These are phyloP conservation scores for Hirtodrosophila trivittata DNA, from an alignment of 2,888 invertebrate species.

Conservation along the genomic window DNA sequence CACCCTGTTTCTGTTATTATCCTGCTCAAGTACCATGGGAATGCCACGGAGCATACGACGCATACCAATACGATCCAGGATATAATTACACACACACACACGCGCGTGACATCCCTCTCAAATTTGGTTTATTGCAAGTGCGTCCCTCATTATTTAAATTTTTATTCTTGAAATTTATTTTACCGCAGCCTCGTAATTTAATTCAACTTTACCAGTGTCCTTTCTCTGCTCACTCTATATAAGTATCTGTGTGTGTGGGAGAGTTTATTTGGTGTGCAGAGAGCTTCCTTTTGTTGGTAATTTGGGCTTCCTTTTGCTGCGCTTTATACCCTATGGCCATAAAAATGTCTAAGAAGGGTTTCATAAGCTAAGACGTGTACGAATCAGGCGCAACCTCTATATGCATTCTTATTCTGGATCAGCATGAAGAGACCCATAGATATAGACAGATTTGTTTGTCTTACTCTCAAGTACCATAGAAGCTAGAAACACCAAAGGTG, in stretches of 20 bases:
- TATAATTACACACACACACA: background rate
- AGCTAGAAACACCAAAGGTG: no score
- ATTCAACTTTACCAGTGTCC: constrained; percentile 34
- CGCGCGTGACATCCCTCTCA: background rate
- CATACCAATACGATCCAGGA: no score
- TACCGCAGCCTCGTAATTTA: constrained; percentile 48
- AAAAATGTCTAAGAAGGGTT: background rate
- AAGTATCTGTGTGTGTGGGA: constrained; percentile 17
- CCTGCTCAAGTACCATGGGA: no score
- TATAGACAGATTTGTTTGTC: no score
- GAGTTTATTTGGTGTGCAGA: constrained; percentile 30
- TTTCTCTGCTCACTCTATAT: constrained; percentile 5
- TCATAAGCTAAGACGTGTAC: background rate
- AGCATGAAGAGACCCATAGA: no score
- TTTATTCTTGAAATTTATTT: constrained; percentile 51
- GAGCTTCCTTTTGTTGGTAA: constrained; percentile 41
- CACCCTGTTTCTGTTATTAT: no score
- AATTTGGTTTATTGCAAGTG: constrained; percentile 13
- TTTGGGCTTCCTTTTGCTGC: constrained; percentile 38
- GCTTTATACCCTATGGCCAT: constrained; percentile 5
- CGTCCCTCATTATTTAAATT: constrained; percentile 45
- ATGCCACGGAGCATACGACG: no score
- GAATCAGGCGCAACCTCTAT: no score
- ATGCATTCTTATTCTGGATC: no score
- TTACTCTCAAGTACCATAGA: no score